Evolutionary conservation across 2,113 vertebrate genomes (phyloP), one percentile per base, ranked within the genome.

Genomic region (Lucifuga dentata): DNA sequence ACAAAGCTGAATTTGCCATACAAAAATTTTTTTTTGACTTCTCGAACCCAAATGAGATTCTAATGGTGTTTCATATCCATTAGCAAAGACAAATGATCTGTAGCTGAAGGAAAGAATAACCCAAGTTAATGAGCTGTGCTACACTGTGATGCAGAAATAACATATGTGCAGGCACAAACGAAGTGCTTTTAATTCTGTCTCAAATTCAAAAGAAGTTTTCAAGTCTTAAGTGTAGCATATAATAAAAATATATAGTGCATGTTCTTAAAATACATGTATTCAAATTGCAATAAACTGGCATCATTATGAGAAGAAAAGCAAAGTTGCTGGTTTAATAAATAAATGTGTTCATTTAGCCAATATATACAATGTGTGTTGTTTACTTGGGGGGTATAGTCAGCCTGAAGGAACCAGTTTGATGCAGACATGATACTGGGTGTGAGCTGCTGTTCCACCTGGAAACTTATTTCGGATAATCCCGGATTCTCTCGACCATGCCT

Each of bases 371-470:
- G 45, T 48, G 45, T 63, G 44, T 46, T 26, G 16, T 39, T 67
- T 67, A 80, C 45, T 78, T 64, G 32, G 48, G n/a, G 41, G 1
- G 2, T 49, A 64, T 82, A 78, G 13, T 69, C 78, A 26, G 70
- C 53, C 38, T 64, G 45, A 8, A 84, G 41, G 38, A 86, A 39
- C 68, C 80, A 73, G 11, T 69, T 33, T 36, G 79, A 82, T 39
- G 71, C 68, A 7, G 26, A 36, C 8, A 72, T 17, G 33, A 46
- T 68, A 16, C 72, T 56, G 11, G 50, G 35, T 12, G 62, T 46
- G 12, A 81, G 62, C 39, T 79, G 69, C 66, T 76, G 81, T 38
- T 83, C 43, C 19, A 85, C 65, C 41, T 86, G 79, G 35, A 70
- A 75, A 16, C 74, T 76, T 57, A 61, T 75, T 17, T 41, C 36